Base-by-base conservation (phyloP, 2,797 vertebrate genomes). In the Psittacula derbiana region DNA sequence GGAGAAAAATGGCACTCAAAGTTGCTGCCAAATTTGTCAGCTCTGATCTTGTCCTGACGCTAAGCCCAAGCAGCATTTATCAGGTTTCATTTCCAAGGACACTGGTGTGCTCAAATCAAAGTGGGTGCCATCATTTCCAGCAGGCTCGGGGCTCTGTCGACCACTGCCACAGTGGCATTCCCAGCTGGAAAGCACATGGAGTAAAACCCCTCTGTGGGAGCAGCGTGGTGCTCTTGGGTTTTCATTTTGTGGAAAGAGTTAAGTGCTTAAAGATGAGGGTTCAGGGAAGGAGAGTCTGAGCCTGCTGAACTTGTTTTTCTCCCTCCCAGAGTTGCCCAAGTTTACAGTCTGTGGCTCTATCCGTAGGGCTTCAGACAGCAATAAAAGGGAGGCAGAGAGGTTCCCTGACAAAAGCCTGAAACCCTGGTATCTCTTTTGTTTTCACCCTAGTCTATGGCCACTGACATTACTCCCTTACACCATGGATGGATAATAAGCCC, bases 401-500 rank as follows among this genome's bases (percentile, higher is more conserved):
- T 95, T 95, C 93, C 88, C 96, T 94, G 96, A 98, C 98, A 98
- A 98, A 98, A 97, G 96, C 65, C 95, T 90, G 92, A 95, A 97
- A 96, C 92, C 96, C 94, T 94, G 95, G 96, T 94, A 96, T 97
- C 95, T 97, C 97, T 97, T 98, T 98, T 98, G 98, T 98, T 98
- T 98, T 97, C 97, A 90, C 97, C 97, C 96, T 94, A 90, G 97
- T 97, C 98, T 97, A 74, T 90, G 98, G 97, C 98, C 98, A 98
- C 97, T 97, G 98, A 97, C 98, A 98, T 97, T 97, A 97, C 97
- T 98, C 95, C 89, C 95, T 97, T 97, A 97, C 97, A 96, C 97
- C 96, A 94, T 33, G 97, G 97, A 97, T 97, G 97, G 98, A 98
- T 98, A 98, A 98, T 98, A 98, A 98, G 97, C 98, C 98, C 98